A percentile compares a stretch with the other conserved stretches of the same genome.
Conservation (phyloP, 1,140 invertebrate genomes). For the Drosophila chauvacae region DNA sequence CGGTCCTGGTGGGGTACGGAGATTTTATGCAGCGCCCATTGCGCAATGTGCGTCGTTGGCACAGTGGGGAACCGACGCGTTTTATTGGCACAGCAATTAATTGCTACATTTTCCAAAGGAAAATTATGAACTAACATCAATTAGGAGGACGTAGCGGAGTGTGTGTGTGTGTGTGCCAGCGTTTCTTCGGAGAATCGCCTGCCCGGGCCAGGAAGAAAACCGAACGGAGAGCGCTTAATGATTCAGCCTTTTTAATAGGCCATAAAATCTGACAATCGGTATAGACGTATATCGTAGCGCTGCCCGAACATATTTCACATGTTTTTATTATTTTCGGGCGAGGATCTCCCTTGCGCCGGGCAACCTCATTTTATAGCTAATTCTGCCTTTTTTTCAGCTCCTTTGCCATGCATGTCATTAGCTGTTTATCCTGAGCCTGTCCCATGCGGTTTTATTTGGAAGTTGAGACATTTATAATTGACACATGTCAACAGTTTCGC, state of each 20-base stretch:
- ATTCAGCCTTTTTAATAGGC: constrained; percentile 82
- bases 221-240: constrained; percentile 64
- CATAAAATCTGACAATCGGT: constrained; percentile 79
- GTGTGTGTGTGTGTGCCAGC: not conserved
- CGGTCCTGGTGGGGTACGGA: constrained; percentile 16
- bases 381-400: constrained; percentile 15
- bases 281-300: constrained; percentile 63
- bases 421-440: constrained; percentile 38
- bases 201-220: constrained; percentile 53
- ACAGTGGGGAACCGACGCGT: constrained; percentile 78
- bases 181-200: not conserved
- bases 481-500: constrained; percentile 65
- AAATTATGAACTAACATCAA: constrained; percentile 84
- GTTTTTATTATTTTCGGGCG: constrained; percentile 78
- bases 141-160: constrained; percentile 63
- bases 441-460: constrained; percentile 74
- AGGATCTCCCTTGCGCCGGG: constrained; percentile 24
- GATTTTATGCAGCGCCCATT: constrained; percentile 61
- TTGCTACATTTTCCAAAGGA: constrained; percentile 83
- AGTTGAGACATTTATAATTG: constrained; percentile 75
- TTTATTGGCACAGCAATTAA: constrained; percentile 82
- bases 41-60: constrained; percentile 74
- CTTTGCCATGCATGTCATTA: constrained; percentile 62
- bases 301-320: constrained; percentile 79
- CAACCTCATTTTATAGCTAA: constrained; percentile 63